Percentiles rank a stretch among this genome's conserved stretches.
These are phyloP conservation scores for Albula goreensis DNA, from an alignment of 2,113 vertebrate species.

Conservation along the genomic window DNA sequence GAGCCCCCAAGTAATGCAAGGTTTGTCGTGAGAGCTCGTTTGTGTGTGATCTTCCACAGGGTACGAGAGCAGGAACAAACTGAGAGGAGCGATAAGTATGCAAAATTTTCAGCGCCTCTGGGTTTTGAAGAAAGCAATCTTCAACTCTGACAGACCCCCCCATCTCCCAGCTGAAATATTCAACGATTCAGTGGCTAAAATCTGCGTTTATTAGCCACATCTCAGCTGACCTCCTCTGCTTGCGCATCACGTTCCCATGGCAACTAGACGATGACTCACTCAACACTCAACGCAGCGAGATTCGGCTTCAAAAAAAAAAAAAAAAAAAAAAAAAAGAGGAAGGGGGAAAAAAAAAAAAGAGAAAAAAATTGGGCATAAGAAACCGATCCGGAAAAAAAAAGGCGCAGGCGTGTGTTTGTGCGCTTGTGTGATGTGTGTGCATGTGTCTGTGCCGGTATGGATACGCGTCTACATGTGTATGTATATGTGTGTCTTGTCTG, in stretches of 20 bases:
- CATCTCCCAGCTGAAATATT: slow-evolving; percentile 47
- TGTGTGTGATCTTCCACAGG: slow-evolving; percentile 42
- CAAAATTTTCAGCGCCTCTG: neutral
- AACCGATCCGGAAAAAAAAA: slow-evolving; percentile 42
- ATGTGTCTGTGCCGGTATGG: no score
- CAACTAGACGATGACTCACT: slow-evolving; percentile 59
- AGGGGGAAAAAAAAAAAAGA: slow-evolving; percentile 4
- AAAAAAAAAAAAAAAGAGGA: neutral
- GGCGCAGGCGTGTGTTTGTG: neutral
- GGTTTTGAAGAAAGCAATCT: slow-evolving; percentile 33
- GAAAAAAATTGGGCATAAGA: slow-evolving; percentile 48
- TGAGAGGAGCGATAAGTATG: slow-evolving; percentile 29
- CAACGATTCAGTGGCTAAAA: slow-evolving; percentile 52
- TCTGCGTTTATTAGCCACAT: slow-evolving; percentile 58
- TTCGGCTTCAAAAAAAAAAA: neutral
- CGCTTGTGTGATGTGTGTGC: no score
- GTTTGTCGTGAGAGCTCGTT: slow-evolving; percentile 26
- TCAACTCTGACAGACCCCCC: slow-evolving; percentile 24
- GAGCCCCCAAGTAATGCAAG: no score
- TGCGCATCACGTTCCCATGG: slow-evolving; percentile 68
- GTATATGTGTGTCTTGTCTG: neutral
- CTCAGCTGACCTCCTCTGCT: slow-evolving; percentile 69
- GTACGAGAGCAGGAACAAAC: slow-evolving; percentile 17
- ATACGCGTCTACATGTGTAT: no score
- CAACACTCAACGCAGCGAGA: neutral